phyloP scores from a whole-genome alignment of 30 jellyfish, hydroid and myxozoan genomes.

The Mastigias papua region DNA sequence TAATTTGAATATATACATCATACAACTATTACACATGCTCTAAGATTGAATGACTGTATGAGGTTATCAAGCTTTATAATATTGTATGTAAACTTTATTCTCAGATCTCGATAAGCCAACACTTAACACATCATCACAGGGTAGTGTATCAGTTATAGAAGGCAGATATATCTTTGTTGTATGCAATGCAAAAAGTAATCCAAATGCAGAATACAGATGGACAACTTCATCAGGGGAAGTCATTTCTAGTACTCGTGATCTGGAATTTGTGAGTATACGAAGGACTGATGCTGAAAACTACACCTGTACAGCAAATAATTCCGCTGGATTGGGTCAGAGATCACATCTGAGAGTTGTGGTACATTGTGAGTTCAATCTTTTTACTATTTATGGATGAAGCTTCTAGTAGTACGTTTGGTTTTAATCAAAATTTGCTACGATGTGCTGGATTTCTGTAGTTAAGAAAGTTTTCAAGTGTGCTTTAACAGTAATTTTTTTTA shows the following conservation, averaged over 20 bases:
- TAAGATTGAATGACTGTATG: no score
- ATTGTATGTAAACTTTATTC: conserved; percentile 1
- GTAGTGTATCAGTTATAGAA: no score
- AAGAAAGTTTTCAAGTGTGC: no score
- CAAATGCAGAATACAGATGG: conserved; percentile 22
- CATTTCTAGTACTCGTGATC: neutral
- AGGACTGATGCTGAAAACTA: conserved; percentile 2
- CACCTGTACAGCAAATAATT: conserved; percentile 25
- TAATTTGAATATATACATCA: no score
- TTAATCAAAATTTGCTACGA: no score
- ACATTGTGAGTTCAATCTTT: conserved; percentile 25
- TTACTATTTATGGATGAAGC: no score
- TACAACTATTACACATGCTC: no score
- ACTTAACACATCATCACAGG: no score
- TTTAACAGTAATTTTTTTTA: no score
- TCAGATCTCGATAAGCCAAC: no score
- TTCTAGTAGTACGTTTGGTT: no score
- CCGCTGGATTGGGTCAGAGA: conserved; percentile 5
- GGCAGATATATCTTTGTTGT: neutral
- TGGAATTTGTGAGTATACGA: neutral
- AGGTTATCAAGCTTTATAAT: neutral
- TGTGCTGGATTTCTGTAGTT: no score
- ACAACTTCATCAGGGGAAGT: neutral
- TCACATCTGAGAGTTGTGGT: neutral
- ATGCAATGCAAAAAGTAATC: conserved; percentile 21